A percentile compares a stretch with the other conserved stretches of the same genome.
These are phyloP conservation scores for Gymnosoma rotundatum DNA, from an alignment of 2,888 invertebrate species.

Conservation along the genomic window DNA sequence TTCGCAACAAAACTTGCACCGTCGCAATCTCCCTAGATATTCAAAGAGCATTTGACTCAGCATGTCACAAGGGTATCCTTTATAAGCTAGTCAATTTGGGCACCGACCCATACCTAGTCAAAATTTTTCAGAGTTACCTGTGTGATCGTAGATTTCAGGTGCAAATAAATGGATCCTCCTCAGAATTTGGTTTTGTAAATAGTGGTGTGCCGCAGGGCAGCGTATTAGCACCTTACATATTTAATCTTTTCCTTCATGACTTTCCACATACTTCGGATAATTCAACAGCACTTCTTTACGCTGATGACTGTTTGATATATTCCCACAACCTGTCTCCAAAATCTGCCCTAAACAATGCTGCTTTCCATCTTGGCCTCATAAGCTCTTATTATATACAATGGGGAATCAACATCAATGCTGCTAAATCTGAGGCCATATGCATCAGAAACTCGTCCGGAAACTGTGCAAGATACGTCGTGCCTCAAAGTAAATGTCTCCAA, in stretches of 20 bases:
- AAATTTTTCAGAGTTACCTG: conserved; percentile 38
- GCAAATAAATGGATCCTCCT: neutral
- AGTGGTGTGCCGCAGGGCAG: conserved; percentile 54
- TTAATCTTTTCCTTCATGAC: conserved; percentile 9
- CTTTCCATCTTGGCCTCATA: neutral
- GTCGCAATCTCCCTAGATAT: conserved; percentile 49
- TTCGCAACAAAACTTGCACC: conserved; percentile 41
- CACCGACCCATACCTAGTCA: conserved; percentile 11
- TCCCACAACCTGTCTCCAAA: conserved; percentile 2
- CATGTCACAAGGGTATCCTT: conserved; percentile 39
- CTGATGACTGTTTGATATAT: conserved; percentile 18
- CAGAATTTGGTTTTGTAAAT: neutral
- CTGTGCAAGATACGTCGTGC: neutral
- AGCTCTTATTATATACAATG: neutral
- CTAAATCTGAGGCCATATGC: conserved; percentile 31
- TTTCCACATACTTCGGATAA: conserved; percentile 4
- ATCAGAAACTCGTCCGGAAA: conserved; percentile 32
- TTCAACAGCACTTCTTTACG: conserved; percentile 17
- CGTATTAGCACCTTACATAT: conserved; percentile 27
- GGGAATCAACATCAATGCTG: conserved; percentile 35
- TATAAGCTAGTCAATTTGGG: conserved; percentile 24
- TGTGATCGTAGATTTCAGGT: conserved; percentile 24
- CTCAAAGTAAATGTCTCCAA: conserved; percentile 10
- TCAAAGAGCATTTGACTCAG: conserved; percentile 50
- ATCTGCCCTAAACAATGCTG: neutral